Evolutionary conservation across 2,888 invertebrate species (phyloP), one percentile per base, ranked within the genome.

Genomic region (Andrena bicolor): DNA sequence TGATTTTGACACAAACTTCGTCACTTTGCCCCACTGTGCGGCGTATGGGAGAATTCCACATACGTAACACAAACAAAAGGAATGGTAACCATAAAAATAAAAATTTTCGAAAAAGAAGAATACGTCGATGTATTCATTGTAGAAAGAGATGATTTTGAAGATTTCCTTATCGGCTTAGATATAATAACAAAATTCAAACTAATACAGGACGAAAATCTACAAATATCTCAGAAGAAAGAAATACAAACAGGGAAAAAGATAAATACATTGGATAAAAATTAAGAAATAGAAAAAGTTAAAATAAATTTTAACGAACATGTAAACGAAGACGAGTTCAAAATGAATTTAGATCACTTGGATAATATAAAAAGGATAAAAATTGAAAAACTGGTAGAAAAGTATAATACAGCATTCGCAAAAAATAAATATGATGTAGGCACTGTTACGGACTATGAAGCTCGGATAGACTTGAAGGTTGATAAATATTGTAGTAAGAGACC

Each of bases 351-450:
- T 16, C 70, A 70, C 28, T 13, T 70, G 8, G 58, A 70, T 28
- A 23, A 1, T 3, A 2, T 16, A 4, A 35, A 58, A 60, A 70
- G 28, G 20, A 51, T n/a, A 5, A 51, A 51, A 51, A 51, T 51
- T 20, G 48, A 66, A 48, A 58, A 68, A 49, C 13, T 77, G 2
- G 71, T 80, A 69, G 56, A 76, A 64, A 79, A 85, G 61, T 79
- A 86, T 58, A 80, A 80, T 35, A 6, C 64, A 49, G 32, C 82
- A 0, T 88, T 86, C 82, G 81, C 49, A 26, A 49, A 28, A 28
- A 80, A 86, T 35, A 78, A 80, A 76, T 83, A 80, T 23, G 87
- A 35, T 35, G 35, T 10, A 35, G 10, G 35, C 35, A 35, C 35
- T 35, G 35, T 35, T 35, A 35, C 35, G 3, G 35, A 35, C 35